These are phyloP conservation scores for Planiliza haematocheilus DNA, from an alignment of 2,113 vertebrate genomes.

Conservation along the genomic window DNA sequence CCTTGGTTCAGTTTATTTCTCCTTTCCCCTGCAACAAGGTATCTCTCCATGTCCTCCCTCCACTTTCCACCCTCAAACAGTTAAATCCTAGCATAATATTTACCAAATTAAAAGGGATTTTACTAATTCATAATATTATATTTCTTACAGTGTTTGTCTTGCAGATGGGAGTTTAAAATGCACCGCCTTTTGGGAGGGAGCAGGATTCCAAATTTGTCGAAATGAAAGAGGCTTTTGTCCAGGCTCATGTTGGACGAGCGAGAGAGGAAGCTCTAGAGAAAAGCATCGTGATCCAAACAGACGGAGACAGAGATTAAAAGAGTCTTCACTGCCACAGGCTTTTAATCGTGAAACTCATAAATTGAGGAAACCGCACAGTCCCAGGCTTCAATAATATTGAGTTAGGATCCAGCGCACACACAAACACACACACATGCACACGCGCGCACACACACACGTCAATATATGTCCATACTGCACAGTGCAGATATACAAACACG, in stretches of 20 bases:
- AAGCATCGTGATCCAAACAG: constrained; percentile 48
- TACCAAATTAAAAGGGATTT: constrained; percentile 8
- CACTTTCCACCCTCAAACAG: background rate
- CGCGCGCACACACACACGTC: background rate
- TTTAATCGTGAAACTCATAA: constrained; percentile 62
- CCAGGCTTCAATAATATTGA: constrained; percentile 15
- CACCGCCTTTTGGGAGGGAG: constrained; percentile 1
- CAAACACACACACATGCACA: constrained; percentile 1
- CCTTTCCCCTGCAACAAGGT: constrained; percentile 1
- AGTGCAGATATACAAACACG: background rate
- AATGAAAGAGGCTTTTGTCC: constrained; percentile 56
- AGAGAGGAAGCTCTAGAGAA: constrained; percentile 36
- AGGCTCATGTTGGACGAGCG: constrained; percentile 28
- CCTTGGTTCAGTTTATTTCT: constrained; percentile 42
- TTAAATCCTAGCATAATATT: constrained; percentile 9
- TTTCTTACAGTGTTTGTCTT: constrained; percentile 15
- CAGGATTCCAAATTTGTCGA: background rate
- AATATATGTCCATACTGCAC: too few species aligned
- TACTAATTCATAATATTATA: constrained; percentile 27
- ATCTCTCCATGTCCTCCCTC: constrained; percentile 2
- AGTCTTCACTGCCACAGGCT: constrained; percentile 37
- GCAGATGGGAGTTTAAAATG: constrained; percentile 32
- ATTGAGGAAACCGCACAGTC: constrained; percentile 41
- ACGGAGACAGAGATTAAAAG: constrained; percentile 57
- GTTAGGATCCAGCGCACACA: constrained; percentile 18